phyloP scores from a whole-genome alignment of 2,888 invertebrate genomes.

The Diaprepes abbreviatus region DNA sequence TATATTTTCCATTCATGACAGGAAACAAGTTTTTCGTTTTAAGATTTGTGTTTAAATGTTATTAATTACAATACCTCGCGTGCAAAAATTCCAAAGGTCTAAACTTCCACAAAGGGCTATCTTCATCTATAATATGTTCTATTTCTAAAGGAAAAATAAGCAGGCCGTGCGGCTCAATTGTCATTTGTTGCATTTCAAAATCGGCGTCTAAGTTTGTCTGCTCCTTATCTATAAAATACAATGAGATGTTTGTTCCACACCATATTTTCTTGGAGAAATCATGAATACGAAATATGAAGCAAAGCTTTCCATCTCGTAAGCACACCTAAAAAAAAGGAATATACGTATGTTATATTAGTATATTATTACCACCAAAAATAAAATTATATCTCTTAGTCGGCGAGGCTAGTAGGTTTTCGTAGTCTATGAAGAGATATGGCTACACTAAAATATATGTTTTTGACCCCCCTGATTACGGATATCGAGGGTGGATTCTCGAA shows the following conservation, averaged over 20 bases:
- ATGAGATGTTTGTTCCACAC: slow-evolving; percentile 76
- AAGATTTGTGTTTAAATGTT: too few relatives aligned
- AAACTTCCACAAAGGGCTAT: slow-evolving; percentile 84
- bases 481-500: too few relatives aligned
- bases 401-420: too few relatives aligned
- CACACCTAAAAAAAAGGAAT: slow-evolving; percentile 59
- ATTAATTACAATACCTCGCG: slow-evolving; percentile 50
- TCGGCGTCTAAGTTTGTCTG: slow-evolving; percentile 76
- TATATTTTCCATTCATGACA: too few relatives aligned
- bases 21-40: too few relatives aligned
- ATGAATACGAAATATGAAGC: slow-evolving; percentile 84
- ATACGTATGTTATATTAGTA: too few relatives aligned
- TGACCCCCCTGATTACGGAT: too few relatives aligned
- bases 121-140: slow-evolving; percentile 83
- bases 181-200: slow-evolving; percentile 80
- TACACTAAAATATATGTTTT: too few relatives aligned
- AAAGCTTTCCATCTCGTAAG: slow-evolving; percentile 73
- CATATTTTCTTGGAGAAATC: slow-evolving; percentile 75
- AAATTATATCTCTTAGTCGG: too few relatives aligned
- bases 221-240: slow-evolving; percentile 75
- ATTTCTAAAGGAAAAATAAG: slow-evolving; percentile 89
- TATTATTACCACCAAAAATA: too few relatives aligned
- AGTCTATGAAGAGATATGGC: too few relatives aligned
- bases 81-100: slow-evolving; percentile 74
- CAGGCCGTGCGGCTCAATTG: slow-evolving; percentile 76